phyloP scores from a whole-genome alignment of 1,140 invertebrate genomes.

The Limonius californicus region DNA sequence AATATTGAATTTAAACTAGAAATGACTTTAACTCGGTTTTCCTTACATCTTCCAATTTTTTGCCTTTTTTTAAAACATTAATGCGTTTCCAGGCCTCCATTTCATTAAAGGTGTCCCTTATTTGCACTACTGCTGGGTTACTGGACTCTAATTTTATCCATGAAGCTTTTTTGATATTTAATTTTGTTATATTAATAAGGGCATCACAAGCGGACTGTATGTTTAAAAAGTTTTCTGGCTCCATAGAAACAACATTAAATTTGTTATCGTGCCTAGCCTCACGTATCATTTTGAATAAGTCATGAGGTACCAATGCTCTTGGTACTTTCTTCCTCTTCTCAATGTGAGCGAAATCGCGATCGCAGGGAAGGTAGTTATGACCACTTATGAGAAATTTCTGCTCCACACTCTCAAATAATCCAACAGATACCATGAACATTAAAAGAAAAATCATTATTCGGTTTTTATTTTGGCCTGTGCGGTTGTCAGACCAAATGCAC shows the following conservation, averaged over 20 bases:
- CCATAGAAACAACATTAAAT: not conserved
- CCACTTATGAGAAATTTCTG: conserved; percentile 17
- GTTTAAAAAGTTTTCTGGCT: not conserved
- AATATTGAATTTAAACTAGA: too few relatives aligned
- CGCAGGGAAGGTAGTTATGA: conserved; percentile 12
- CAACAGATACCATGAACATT: not conserved
- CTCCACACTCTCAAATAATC: not conserved
- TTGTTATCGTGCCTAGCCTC: not conserved
- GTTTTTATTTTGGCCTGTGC: conserved; percentile 12
- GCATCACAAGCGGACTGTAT: not conserved
- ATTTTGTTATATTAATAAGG: not conserved
- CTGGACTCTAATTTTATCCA: not conserved
- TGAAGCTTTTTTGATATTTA: not conserved
- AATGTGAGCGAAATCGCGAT: conserved; percentile 9
- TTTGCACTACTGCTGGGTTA: not conserved
- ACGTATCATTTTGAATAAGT: conserved; percentile 1
- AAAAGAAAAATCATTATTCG: not conserved
- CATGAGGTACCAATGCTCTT: conserved; percentile 10
- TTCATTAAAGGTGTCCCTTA: not conserved
- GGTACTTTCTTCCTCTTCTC: not conserved
- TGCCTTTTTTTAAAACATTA: conserved; percentile 3
- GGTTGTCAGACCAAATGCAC: conserved; percentile 1
- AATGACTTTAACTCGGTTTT: too few relatives aligned
- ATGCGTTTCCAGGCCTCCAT: not conserved
- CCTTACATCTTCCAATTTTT: too few relatives aligned